Evolutionary conservation across 2,888 invertebrate species (phyloP), one percentile per base, ranked within the genome.

Genomic region (Leptopilina myrica): DNA sequence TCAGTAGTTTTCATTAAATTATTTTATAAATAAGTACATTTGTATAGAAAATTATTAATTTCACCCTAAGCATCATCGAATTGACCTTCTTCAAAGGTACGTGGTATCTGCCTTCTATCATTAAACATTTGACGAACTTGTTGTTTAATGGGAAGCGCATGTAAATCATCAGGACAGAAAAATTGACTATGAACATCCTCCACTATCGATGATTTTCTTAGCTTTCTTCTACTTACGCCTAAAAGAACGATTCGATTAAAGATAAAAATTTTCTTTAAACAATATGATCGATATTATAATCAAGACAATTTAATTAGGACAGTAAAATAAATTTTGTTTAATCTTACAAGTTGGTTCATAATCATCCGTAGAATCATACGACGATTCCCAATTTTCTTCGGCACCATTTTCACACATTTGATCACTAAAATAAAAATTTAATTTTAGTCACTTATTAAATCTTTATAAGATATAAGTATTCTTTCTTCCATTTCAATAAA

Each of bases 301-400:
- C 6, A 4, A 43, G 1, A 5, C 9, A 33, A n/a, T n/a, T n/a
- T n/a, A n/a, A n/a, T n/a, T n/a, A n/a, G n/a, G n/a, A n/a, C 59
- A 49, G 26, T 26, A 26, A 2, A 26, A 26, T 26, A 26, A 26
- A 26, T n/a, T 26, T 26, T n/a, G 0, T 11, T 11, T 49, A 53
- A 80, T 65, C 66, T 86, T 83, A 87, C 89, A 83, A 26, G 80
- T 69, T 7, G 87, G 88, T 67, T 89, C 88, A 62, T 83, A 87
- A 43, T 88, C 85, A 40, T 88, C 86, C 0, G 85, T 82, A 6
- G 87, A 87, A 84, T 88, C 84, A 4, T 88, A 87, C 0, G 87
- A 88, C 9, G 79, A n/a, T 53, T 88, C 85, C 89, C 89, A 89
- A 64, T 84, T 84, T 76, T 88, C 88, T 40, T 79, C 80, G 2